Base-by-base conservation (phyloP, 2,113 vertebrate genomes). In the Monarcha castaneiventris region DNA sequence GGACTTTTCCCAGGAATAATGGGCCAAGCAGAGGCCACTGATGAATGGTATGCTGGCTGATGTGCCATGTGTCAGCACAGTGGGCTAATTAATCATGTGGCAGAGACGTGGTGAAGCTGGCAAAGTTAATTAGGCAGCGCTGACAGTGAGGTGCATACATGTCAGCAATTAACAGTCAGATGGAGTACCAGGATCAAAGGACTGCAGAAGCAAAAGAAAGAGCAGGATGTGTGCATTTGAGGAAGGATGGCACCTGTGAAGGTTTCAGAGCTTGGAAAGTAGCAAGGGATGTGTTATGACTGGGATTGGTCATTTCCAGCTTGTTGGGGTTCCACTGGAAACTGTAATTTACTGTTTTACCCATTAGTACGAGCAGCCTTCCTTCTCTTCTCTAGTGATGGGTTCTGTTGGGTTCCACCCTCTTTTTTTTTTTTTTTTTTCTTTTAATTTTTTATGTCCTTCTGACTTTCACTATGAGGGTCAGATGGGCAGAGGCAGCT, bases 1-100 rank as follows among this genome's bases (percentile, higher is more conserved):
- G 16, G 18, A 29, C 17, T 4, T 82, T 46, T 51, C 37, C 15
- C 9, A 74, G 87, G 10, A 66, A 33, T 68, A 58, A 44, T 0
- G 0, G 61, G 59, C 44, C 41, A 33, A 58, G 73, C 54, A 41
- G 63, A 37, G 1, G 6, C 33, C 75, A 5, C 16, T 6, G 49
- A 29, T 81, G 66, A 29, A 62, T 48, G 1, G 2, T 64, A 27
- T 39, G 13, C 32, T n/a, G 68, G 33, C 32, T 11, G 32, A 29
- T 48, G 63, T 0, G 3, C 85, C 67, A 22, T 90, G 85, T 94
- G 91, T 68, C 11, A 19, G 44, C 46, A 12, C 32, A 26, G 56
- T 9, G 32, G 35, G 58, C 25, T 94, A 84, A 87, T 96, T 85
- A 91, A 85, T 91, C 77, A 56, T 4, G 4, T 23, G 62, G 41